Conservation (phyloP, 2,113 vertebrate species). For the Leptocoma aspasia region DNA sequence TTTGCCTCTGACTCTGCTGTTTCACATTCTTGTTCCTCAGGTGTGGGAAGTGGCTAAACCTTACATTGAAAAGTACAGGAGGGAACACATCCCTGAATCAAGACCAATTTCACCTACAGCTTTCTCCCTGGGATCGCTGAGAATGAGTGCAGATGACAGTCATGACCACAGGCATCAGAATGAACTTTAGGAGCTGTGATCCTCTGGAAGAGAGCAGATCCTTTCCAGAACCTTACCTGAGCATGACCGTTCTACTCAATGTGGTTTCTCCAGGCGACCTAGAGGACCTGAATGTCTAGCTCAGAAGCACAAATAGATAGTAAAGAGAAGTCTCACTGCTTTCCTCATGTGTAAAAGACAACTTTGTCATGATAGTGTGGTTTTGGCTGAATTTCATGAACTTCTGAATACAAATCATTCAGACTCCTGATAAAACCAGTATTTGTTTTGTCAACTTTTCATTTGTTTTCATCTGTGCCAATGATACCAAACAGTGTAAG, state of each 20-base stretch:
- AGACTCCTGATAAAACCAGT: neutral
- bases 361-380: neutral
- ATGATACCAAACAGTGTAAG: neutral
- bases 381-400: neutral
- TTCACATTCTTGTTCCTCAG: slow-evolving; percentile 61
- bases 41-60: slow-evolving; percentile 93
- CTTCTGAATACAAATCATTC: neutral
- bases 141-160: slow-evolving; percentile 28
- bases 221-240: neutral
- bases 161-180: slow-evolving; percentile 2
- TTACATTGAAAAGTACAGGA: slow-evolving; percentile 94
- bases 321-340: neutral
- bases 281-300: neutral
- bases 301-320: neutral
- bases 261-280: neutral
- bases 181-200: slow-evolving; percentile 6
- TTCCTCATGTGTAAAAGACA: neutral
- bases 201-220: neutral
- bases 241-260: rapidly evolving
- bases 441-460: neutral
- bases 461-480: neutral
- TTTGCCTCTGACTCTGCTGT: neutral
- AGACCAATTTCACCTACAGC: slow-evolving; percentile 90
- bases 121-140: slow-evolving; percentile 83
- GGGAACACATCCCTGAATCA: slow-evolving; percentile 89